Percentiles rank a stretch among this genome's conserved stretches.
Evolutionary conservation across 1,140 invertebrate genomes (phyloP).

Genomic region (Drosophila seguyi): DNA sequence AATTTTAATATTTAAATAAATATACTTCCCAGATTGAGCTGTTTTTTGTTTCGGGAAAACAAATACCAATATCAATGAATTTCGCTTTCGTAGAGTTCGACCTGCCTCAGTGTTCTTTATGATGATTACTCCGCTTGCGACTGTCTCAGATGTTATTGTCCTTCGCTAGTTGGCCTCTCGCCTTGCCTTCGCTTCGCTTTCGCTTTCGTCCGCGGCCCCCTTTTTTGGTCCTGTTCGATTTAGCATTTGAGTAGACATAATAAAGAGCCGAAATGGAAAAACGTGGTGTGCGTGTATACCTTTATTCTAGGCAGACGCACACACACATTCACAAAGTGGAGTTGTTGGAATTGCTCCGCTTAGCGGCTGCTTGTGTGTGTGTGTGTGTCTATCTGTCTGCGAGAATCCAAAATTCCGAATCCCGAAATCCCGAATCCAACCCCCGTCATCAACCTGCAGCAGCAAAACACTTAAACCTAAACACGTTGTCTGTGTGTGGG

Average conservation of each 20-base stretch:
- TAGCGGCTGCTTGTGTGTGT: constrained; percentile 31
- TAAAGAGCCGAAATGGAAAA: constrained; percentile 61
- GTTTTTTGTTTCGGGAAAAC: not conserved
- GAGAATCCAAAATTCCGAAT: constrained; percentile 50
- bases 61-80: constrained; percentile 17
- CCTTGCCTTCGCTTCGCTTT: not conserved
- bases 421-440: constrained; percentile 45
- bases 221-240: constrained; percentile 28
- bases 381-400: constrained; percentile 51
- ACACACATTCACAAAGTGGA: constrained; percentile 48
- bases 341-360: constrained; percentile 78
- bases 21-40: not conserved
- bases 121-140: constrained; percentile 20
- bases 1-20: constrained; percentile 14
- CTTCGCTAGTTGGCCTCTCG: constrained; percentile 24
- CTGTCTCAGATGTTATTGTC: constrained; percentile 16
- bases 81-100: constrained; percentile 9
- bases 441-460: constrained; percentile 65
- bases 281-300: constrained; percentile 41
- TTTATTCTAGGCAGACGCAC: constrained; percentile 55
- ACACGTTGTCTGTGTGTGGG: constrained; percentile 67
- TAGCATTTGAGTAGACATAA: constrained; percentile 66
- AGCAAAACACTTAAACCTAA: constrained; percentile 81
- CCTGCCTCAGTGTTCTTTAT: constrained; percentile 36
- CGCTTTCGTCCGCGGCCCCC: not conserved